Percentiles rank a stretch among this genome's conserved stretches.
These are phyloP conservation scores for Coreius guichenoti DNA, from an alignment of 2,797 vertebrate genomes.

Conservation along the genomic window DNA sequence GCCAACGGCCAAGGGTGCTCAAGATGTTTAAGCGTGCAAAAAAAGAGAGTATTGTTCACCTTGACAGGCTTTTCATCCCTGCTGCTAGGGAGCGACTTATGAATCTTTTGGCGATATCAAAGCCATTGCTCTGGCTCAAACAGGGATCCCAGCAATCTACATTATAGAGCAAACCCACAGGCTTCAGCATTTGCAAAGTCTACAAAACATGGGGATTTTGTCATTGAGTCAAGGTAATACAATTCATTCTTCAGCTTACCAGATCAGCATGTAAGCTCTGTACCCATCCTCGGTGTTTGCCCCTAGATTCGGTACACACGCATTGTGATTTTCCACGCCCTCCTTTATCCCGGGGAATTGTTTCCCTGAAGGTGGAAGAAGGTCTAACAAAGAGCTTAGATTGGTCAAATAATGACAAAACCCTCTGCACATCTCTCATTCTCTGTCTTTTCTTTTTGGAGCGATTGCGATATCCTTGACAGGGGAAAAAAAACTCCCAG, in stretches of 20 bases:
- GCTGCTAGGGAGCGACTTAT: conserved; percentile 1
- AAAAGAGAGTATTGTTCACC: conserved; percentile 30
- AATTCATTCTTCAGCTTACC: conserved; percentile 49
- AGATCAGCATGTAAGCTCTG: conserved; percentile 53
- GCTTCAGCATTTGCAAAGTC: conserved; percentile 31
- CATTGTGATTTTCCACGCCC: conserved; percentile 46
- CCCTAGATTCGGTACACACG: conserved; percentile 33
- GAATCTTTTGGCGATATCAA: conserved; percentile 22
- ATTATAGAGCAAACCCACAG: conserved; percentile 27
- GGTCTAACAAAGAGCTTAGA: conserved; percentile 49
- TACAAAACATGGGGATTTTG: conserved; percentile 43
- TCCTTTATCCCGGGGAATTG: conserved; percentile 28
- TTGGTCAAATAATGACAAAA: conserved; percentile 53
- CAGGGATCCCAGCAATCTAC: background rate
- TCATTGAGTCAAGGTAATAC: conserved; percentile 53
- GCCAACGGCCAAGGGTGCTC: conserved; percentile 38
- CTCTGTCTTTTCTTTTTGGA: conserved; percentile 21
- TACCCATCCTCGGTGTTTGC: conserved; percentile 48
- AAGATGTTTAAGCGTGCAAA: background rate
- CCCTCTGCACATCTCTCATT: conserved; percentile 34
- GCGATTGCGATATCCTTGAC: conserved; percentile 26
- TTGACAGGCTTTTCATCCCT: conserved; percentile 36
- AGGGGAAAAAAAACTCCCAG: conserved; percentile 40
- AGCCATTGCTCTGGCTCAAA: background rate
- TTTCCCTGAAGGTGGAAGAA: conserved; percentile 52